Conservation (phyloP, 1,140 invertebrate genomes). For the Leguminivora glycinivorella region DNA sequence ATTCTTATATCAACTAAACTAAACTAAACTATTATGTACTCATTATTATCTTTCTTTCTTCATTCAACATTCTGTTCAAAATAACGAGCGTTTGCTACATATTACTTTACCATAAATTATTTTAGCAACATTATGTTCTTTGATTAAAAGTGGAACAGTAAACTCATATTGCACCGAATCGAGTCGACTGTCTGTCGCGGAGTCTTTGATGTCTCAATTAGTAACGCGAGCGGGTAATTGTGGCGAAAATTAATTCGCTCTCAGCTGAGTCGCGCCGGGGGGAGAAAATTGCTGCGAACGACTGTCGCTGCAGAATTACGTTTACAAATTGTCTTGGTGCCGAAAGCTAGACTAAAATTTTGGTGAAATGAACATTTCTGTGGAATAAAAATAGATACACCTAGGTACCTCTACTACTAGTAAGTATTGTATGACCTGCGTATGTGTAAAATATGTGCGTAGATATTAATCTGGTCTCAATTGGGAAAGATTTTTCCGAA, state of each 20-base stretch:
- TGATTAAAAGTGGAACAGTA: conserved; percentile 35
- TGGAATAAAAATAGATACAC: too few relatives aligned
- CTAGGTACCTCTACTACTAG: too few relatives aligned
- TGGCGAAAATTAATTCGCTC: conserved; percentile 70
- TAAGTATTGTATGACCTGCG: too few relatives aligned
- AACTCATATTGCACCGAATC: conserved; percentile 35
- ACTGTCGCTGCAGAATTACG: background rate
- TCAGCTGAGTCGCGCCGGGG: conserved; percentile 30
- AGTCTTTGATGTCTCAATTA: conserved; percentile 75
- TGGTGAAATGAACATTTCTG: background rate
- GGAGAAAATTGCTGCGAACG: conserved; percentile 30
- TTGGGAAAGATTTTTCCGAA: too few relatives aligned
- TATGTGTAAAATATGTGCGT: too few relatives aligned
- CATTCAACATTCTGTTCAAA: background rate
- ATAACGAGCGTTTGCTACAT: background rate
- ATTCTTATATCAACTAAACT: too few relatives aligned
- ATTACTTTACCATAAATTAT: background rate
- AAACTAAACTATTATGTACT: too few relatives aligned
- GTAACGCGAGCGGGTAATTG: conserved; percentile 73
- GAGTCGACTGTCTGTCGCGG: conserved; percentile 44
- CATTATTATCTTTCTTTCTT: background rate
- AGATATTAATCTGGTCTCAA: too few relatives aligned
- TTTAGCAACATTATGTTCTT: background rate
- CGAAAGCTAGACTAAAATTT: background rate
- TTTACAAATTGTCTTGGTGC: background rate